phyloP scores from a whole-genome alignment of 2,113 vertebrate genomes.

The Sylvicapra grimmia region DNA sequence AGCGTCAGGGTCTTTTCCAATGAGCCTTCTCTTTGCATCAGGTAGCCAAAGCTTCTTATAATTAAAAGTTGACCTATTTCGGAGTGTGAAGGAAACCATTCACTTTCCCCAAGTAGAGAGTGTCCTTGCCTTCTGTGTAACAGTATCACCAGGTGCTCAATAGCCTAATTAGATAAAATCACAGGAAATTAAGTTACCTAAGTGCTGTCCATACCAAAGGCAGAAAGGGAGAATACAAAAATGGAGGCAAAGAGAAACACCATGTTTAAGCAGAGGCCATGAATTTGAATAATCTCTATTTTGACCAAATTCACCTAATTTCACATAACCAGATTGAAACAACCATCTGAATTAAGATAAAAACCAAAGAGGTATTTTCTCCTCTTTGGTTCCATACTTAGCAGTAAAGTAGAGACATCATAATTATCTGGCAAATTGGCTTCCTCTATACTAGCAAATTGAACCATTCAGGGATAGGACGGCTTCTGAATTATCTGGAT shows the following conservation, averaged over 20 bases:
- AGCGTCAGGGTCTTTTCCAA: not conserved
- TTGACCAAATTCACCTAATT: not conserved
- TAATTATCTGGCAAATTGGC: constrained; percentile 55
- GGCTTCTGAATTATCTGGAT: constrained; percentile 55
- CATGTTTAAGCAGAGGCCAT: not conserved
- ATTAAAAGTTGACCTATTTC: not conserved
- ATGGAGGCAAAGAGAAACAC: not conserved
- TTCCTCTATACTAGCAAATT: constrained; percentile 30
- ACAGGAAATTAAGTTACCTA: not conserved
- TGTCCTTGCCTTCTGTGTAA: not conserved
- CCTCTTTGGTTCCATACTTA: not conserved
- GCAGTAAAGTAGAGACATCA: constrained; percentile 8
- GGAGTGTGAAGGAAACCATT: not conserved
- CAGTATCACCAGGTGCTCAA: not conserved
- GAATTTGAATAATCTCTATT: not conserved
- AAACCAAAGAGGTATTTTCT: constrained; percentile 1
- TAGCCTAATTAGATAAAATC: not conserved
- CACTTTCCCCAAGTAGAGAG: not conserved
- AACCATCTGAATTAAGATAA: not conserved
- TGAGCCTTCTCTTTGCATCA: not conserved
- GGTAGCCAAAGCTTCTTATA: not conserved
- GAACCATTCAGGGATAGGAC: constrained; percentile 21
- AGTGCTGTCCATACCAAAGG: not conserved
- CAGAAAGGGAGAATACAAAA: not conserved
- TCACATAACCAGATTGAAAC: not conserved